Evolutionary conservation across 2,888 invertebrate species (phyloP).

Genomic region (Labia minor): DNA sequence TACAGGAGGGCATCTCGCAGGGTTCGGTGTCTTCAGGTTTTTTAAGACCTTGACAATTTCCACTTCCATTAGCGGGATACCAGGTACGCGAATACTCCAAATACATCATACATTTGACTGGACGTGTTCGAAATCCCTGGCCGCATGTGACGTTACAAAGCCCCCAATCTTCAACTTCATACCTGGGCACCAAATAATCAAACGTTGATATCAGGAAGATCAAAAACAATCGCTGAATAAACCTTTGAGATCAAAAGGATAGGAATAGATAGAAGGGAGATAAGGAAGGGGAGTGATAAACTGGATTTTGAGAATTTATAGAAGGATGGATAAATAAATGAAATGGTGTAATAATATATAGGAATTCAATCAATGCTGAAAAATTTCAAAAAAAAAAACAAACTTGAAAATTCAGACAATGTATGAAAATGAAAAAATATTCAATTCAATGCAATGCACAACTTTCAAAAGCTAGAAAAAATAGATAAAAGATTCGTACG

Average conservation of each 20-base stretch:
- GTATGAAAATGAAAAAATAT: background rate
- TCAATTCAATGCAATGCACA: slow-evolving; percentile 22
- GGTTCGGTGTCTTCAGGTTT: slow-evolving; percentile 63
- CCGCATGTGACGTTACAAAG: slow-evolving; percentile 88
- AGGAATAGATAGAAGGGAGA: too few relatives aligned
- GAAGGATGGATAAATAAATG: background rate
- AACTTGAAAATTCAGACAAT: slow-evolving; percentile 18
- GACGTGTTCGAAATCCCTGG: slow-evolving; percentile 71
- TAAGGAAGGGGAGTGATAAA: too few relatives aligned
- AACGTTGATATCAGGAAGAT: background rate
- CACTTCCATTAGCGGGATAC: slow-evolving; percentile 68
- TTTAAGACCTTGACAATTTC: slow-evolving; percentile 75
- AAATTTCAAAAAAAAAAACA: slow-evolving; percentile 21
- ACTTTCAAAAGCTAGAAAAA: slow-evolving; percentile 30
- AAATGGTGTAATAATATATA: background rate
- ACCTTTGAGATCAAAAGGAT: too few relatives aligned
- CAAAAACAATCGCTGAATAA: background rate
- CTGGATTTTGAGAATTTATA: too few relatives aligned
- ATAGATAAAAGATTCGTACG: background rate
- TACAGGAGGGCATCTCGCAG: slow-evolving; percentile 67
- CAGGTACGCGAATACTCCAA: slow-evolving; percentile 82
- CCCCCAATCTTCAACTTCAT: slow-evolving; percentile 86
- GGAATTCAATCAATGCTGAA: slow-evolving; percentile 13
- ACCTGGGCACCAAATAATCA: slow-evolving; percentile 45
- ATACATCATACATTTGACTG: slow-evolving; percentile 90